Conservation (phyloP, 53 echinoderm and acorn worm genomes). For the Apostichopus leukothele region DNA sequence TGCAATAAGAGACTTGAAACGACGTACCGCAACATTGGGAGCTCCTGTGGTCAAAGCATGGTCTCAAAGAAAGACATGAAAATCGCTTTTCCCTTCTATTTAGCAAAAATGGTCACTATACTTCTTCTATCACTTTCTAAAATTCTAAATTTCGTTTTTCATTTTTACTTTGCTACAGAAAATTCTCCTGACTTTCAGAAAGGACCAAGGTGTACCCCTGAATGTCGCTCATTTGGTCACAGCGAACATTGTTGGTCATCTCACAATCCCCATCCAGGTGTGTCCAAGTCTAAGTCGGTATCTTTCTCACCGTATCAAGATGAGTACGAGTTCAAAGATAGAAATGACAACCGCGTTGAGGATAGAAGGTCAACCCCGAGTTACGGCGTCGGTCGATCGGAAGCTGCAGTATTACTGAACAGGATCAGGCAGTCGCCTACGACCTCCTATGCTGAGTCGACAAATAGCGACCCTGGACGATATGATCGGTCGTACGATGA, state of each 20-base stretch:
- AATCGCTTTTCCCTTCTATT: too few relatives aligned
- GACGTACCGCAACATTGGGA: too few relatives aligned
- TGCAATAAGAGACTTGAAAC: too few relatives aligned
- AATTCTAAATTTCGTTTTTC: not conserved
- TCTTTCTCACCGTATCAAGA: slow-evolving; percentile 17
- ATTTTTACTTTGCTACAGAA: slow-evolving; percentile 1
- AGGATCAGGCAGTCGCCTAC: slow-evolving; percentile 35
- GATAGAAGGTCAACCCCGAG: not conserved
- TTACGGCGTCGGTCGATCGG: not conserved
- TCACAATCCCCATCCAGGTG: slow-evolving; percentile 10
- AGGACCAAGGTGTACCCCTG: slow-evolving; percentile 85
- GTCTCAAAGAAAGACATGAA: too few relatives aligned
- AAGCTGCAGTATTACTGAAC: slow-evolving; percentile 36
- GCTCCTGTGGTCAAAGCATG: too few relatives aligned
- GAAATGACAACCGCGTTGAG: slow-evolving; percentile 17
- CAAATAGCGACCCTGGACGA: slow-evolving; percentile 8
- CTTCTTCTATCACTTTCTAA: too few relatives aligned
- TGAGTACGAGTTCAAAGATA: slow-evolving; percentile 18
- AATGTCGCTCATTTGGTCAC: slow-evolving; percentile 88
- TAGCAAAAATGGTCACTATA: too few relatives aligned
- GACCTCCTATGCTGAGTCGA: not conserved
- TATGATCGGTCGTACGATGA: slow-evolving; percentile 31
- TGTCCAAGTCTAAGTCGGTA: slow-evolving; percentile 45
- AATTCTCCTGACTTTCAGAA: slow-evolving; percentile 62
- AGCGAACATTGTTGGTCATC: slow-evolving; percentile 87